phyloP scores from a whole-genome alignment of 2,888 invertebrate genomes.

The Germaria angustata region DNA sequence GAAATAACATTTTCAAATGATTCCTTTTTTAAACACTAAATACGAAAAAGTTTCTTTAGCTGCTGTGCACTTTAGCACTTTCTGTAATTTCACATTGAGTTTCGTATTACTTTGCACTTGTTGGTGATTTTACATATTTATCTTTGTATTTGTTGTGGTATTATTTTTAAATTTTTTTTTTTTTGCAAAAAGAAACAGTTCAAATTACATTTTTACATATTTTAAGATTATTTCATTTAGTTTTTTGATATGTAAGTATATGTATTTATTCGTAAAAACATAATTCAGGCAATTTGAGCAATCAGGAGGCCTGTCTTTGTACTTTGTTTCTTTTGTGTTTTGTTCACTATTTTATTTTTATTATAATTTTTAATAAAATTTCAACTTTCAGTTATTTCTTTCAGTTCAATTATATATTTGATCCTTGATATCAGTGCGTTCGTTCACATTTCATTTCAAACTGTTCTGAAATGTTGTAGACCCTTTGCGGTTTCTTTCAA shows the following conservation, averaged over 20 bases:
- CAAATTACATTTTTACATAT: not conserved
- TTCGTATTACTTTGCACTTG: constrained; percentile 8
- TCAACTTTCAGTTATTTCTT: too few species aligned
- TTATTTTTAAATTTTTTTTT: too few species aligned
- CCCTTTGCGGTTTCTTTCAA: constrained; percentile 35
- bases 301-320: constrained; percentile 21
- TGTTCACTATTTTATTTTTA: not conserved
- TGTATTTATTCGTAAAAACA: not conserved
- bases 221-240: constrained; percentile 8
- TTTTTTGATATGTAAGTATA: not conserved
- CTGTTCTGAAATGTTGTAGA: constrained; percentile 18
- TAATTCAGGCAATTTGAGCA: not conserved
- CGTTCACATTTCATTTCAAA: not conserved
- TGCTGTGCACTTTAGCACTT: constrained; percentile 34
- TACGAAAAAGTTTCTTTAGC: not conserved
- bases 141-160: constrained; percentile 9
- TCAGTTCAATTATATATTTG: not conserved
- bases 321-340: not conserved
- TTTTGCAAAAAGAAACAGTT: not conserved
- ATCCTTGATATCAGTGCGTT: constrained; percentile 21
- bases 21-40: not conserved
- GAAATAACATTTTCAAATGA: constrained; percentile 41
- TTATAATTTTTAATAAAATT: not conserved
- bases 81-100: constrained; percentile 23
- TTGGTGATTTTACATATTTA: not conserved